These are phyloP conservation scores for Tipula unca DNA, from an alignment of 2,888 invertebrate species.

Conservation along the genomic window DNA sequence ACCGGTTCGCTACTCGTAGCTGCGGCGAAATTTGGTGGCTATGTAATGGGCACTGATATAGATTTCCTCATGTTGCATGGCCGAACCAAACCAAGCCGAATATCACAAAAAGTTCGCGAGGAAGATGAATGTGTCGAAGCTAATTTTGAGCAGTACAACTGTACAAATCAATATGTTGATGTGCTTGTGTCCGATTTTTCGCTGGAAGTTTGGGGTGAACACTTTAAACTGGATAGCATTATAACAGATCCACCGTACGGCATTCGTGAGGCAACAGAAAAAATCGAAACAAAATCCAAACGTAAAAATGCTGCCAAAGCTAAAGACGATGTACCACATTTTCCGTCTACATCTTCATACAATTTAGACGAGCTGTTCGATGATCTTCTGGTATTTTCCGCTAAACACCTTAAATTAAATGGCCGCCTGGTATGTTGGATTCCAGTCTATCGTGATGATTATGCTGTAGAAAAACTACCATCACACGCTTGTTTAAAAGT, in stretches of 20 bases:
- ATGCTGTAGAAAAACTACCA: conserved; percentile 64
- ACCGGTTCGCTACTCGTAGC: conserved; percentile 77
- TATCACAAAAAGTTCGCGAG: conserved; percentile 65
- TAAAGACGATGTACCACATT: conserved; percentile 58
- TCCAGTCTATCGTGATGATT: conserved; percentile 75
- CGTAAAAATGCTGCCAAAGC: conserved; percentile 48
- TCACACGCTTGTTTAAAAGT: conserved; percentile 68
- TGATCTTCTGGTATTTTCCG: conserved; percentile 80
- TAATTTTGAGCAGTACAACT: conserved; percentile 84
- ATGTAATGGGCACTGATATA: conserved; percentile 84
- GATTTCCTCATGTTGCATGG: conserved; percentile 92
- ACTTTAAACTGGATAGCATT: conserved; percentile 76
- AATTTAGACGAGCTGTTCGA: conserved; percentile 69
- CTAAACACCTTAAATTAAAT: conserved; percentile 60
- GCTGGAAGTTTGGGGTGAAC: conserved; percentile 63
- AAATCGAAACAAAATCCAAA: conserved; percentile 46
- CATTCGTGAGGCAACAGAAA: conserved; percentile 86
- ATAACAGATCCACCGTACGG: conserved; percentile 99
- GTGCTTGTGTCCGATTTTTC: conserved; percentile 90
- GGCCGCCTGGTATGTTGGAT: conserved; percentile 93
- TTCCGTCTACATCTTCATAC: conserved; percentile 81
- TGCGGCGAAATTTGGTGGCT: conserved; percentile 82
- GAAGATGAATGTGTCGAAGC: conserved; percentile 80
- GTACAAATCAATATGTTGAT: conserved; percentile 68
- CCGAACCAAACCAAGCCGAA: conserved; percentile 68